Base-by-base conservation (phyloP, 64 coral and sea anemone genomes). In the Stichodactyla helianthus region DNA sequence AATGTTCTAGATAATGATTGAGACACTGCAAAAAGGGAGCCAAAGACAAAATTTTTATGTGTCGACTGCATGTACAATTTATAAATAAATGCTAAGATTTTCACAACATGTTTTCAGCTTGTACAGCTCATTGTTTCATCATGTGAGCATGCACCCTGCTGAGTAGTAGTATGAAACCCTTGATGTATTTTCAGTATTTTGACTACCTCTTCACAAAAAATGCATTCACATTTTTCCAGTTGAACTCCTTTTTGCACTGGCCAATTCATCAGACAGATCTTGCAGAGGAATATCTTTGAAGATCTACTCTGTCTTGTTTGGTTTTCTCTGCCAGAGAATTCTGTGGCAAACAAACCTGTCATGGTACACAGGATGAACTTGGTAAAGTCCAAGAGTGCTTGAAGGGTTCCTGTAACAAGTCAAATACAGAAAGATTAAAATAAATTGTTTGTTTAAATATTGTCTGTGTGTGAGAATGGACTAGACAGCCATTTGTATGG, bases 181-280 rank as follows among this genome's bases (percentile, higher is more conserved):
- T 44, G 35, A 44, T 44, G 2, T 44, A 44, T 44, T 44, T 44
- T 44, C 35, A 5, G 6, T 22, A 1, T 6, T 65, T 22, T 8
- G 6, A 22, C 23, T 82, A 96, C 94, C 94, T 96, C 94, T 85
- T 88, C 89, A 86, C 94, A 96, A 61, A 96, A 96, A 53, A 88
- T 76, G 35, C 94, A 96, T 67, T 78, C 55, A 55, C 94, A 96
- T 20, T 68, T 79, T 55, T 93, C 31, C n/a, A 96, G 52, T 60
- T 84, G 71, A 52, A 89, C 53, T n/a, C 78, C 88, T 55, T 93
- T 96, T 52, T 96, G 93, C 54, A 28, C 67, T 58, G 88, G 88
- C 57, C 79, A 96, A 19, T 96, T 87, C 55, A 76, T 81, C 23
- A 96, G 77, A 77, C 94, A 96, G 19, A 96, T 96, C 63, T 93